A percentile compares a stretch with the other conserved stretches of the same genome.
phyloP scores from a whole-genome alignment of 2,113 vertebrate species.

The Pterocles orientalis region DNA sequence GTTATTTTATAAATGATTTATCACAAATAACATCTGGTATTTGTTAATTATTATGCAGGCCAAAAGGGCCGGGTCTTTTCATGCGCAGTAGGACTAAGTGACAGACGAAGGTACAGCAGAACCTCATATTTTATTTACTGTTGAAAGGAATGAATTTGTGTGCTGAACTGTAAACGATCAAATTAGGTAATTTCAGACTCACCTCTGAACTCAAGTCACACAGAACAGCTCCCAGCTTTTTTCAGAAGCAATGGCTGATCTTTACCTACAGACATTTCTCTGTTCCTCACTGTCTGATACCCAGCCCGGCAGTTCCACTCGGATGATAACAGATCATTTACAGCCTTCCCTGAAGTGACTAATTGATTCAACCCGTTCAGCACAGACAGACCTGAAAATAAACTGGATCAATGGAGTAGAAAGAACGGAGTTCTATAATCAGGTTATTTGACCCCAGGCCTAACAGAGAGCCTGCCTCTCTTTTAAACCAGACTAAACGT shows the following conservation, averaged over 20 bases:
- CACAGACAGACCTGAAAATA: background rate
- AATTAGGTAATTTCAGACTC: background rate
- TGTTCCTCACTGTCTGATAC: background rate
- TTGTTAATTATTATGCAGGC: background rate
- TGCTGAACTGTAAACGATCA: background rate
- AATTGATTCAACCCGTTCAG: background rate
- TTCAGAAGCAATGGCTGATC: background rate
- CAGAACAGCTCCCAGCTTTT: background rate
- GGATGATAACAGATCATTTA: background rate
- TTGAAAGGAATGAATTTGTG: background rate
- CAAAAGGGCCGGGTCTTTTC: background rate
- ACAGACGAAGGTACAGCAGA: background rate
- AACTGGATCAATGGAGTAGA: background rate
- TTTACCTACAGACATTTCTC: background rate
- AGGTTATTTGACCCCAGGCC: background rate
- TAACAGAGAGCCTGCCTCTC: background rate
- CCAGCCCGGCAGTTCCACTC: background rate
- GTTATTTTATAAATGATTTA: background rate
- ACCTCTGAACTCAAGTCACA: background rate
- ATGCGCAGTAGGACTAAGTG: background rate
- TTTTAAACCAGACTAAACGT: background rate
- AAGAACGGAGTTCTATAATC: background rate
- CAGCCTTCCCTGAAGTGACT: background rate
- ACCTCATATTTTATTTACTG: constrained; percentile 27
- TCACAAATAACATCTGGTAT: background rate